Percentiles rank a stretch among this genome's conserved stretches.
Conservation (phyloP, 2,888 invertebrate species). For the Eupithecia vulgata region DNA sequence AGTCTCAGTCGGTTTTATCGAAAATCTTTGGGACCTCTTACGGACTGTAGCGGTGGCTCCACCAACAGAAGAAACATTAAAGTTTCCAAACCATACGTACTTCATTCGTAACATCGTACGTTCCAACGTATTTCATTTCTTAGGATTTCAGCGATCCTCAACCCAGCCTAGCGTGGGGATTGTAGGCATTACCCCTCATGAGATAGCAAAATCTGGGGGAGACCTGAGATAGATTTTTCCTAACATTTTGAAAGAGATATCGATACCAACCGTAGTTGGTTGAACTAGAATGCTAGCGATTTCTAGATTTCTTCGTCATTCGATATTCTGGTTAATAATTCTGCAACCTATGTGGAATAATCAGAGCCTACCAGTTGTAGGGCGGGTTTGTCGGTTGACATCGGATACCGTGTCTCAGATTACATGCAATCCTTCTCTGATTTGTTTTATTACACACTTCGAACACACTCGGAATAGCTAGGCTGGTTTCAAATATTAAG, state of each 20-base stretch:
- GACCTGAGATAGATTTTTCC: no score
- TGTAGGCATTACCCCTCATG: no score
- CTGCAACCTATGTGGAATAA: slow-evolving; percentile 49
- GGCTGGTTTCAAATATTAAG: slow-evolving; percentile 53
- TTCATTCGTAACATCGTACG: no score
- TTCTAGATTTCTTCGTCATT: slow-evolving; percentile 51
- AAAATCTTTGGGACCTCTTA: no score
- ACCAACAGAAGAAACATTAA: no score
- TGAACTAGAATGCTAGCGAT: slow-evolving; percentile 36
- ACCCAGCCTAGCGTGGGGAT: no score
- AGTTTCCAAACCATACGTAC: no score
- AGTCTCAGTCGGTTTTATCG: no score
- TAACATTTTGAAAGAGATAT: slow-evolving; percentile 19
- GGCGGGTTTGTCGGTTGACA: slow-evolving; percentile 66
- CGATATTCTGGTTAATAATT: slow-evolving; percentile 52
- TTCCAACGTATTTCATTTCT: no score
- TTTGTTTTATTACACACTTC: slow-evolving; percentile 55
- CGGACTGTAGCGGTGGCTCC: no score
- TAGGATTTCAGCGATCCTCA: no score
- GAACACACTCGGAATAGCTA: slow-evolving; percentile 53
- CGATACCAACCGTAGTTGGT: slow-evolving; percentile 19
- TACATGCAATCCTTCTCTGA: slow-evolving; percentile 71
- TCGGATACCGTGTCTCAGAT: slow-evolving; percentile 68
- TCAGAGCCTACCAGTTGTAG: slow-evolving; percentile 55
- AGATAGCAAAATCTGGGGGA: no score